phyloP scores from a whole-genome alignment of 2,113 vertebrate genomes.

The Bubo bubo region DNA sequence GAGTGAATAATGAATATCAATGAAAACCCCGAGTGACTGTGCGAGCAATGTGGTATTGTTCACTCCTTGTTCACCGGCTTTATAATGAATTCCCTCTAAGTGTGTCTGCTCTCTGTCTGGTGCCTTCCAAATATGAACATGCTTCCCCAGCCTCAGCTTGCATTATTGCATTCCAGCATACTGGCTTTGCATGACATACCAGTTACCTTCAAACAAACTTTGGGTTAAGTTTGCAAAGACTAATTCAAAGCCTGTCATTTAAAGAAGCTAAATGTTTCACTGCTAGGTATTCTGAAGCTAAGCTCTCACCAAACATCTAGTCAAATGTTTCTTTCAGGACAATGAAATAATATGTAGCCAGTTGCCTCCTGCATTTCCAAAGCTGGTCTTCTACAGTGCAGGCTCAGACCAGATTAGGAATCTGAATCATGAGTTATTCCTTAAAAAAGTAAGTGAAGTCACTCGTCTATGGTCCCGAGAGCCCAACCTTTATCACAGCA shows the following conservation, averaged over 20 bases:
- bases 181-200: background rate
- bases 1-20: background rate
- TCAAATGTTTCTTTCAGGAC: background rate
- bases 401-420: background rate
- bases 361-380: background rate
- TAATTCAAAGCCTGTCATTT: background rate
- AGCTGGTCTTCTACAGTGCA: background rate
- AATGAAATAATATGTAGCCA: background rate
- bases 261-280: background rate
- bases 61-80: background rate
- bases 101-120: background rate
- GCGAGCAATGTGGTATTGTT: background rate
- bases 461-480: background rate
- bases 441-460: background rate
- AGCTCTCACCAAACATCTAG: background rate
- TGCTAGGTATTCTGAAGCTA: background rate
- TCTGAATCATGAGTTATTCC: background rate
- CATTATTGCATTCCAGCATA: slow-evolving; percentile 1
- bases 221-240: background rate
- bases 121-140: background rate
- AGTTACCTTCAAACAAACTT: slow-evolving; percentile 22
- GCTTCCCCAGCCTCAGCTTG: background rate
- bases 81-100: background rate
- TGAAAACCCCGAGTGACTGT: background rate
- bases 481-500: background rate